Evolutionary conservation across 1,140 invertebrate species (phyloP).

Genomic region (Amyelois transitella): DNA sequence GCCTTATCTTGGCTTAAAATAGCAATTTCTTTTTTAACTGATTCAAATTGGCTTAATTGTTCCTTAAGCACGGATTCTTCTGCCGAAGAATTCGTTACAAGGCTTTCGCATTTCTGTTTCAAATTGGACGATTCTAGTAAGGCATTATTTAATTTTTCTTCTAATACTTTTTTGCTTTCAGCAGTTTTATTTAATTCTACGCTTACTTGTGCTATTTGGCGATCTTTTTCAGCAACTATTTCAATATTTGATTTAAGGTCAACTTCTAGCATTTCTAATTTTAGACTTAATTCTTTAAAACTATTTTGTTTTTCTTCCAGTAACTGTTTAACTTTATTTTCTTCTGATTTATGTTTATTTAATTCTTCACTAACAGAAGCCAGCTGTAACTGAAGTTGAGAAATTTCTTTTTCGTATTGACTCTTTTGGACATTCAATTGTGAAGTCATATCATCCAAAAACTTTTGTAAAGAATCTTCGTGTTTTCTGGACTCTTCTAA

Average conservation of each 20-base stretch:
- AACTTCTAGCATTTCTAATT: constrained; percentile 66
- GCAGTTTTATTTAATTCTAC: constrained; percentile 70
- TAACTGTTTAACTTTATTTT: constrained; percentile 34
- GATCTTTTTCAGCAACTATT: constrained; percentile 67
- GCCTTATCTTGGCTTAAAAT: constrained; percentile 45
- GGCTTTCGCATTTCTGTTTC: constrained; percentile 60
- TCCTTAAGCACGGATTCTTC: constrained; percentile 62
- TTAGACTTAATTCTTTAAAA: constrained; percentile 62
- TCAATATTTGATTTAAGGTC: constrained; percentile 68
- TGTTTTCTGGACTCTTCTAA: constrained; percentile 66
- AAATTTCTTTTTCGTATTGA: constrained; percentile 55
- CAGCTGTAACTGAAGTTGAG: constrained; percentile 43
- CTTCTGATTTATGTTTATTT: constrained; percentile 40
- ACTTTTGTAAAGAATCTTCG: constrained; percentile 65
- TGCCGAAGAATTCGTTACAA: constrained; percentile 55
- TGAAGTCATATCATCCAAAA: constrained; percentile 57
- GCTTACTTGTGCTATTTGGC: constrained; percentile 70
- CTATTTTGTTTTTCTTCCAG: constrained; percentile 62
- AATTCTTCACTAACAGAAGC: constrained; percentile 35
- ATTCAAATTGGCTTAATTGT: constrained; percentile 51
- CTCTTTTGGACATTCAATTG: constrained; percentile 53
- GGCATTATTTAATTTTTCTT: constrained; percentile 58
- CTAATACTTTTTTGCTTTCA: constrained; percentile 63
- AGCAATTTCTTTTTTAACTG: constrained; percentile 48
- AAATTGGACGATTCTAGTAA: constrained; percentile 42